Conservation (phyloP, 2,888 invertebrate species). For the Hololepta plana region DNA sequence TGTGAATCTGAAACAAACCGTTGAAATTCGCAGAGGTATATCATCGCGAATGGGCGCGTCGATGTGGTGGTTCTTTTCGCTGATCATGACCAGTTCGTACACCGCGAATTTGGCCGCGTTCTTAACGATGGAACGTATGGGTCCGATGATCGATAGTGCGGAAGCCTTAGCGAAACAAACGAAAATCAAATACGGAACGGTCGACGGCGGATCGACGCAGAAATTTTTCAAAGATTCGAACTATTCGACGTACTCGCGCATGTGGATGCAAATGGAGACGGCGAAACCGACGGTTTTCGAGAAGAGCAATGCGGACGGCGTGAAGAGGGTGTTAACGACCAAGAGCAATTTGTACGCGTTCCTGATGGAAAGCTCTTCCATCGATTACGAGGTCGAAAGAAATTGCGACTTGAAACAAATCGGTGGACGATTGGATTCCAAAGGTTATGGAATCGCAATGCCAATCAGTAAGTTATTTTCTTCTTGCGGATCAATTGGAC, state of each 20-base stretch:
- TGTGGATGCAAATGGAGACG: slow-evolving; percentile 82
- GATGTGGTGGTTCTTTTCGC: slow-evolving; percentile 86
- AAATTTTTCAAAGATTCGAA: slow-evolving; percentile 84
- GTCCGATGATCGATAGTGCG: slow-evolving; percentile 71
- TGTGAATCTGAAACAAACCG: no score
- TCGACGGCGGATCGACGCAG: slow-evolving; percentile 71
- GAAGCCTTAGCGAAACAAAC: slow-evolving; percentile 86
- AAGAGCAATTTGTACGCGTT: slow-evolving; percentile 75
- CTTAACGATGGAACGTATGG: slow-evolving; percentile 73
- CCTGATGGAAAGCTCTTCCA: slow-evolving; percentile 88
- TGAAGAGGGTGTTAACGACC: slow-evolving; percentile 60
- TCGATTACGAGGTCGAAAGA: slow-evolving; percentile 79
- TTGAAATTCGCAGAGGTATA: slow-evolving; percentile 42
- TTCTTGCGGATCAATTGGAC: slow-evolving; percentile 6
- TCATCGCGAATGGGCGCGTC: slow-evolving; percentile 76
- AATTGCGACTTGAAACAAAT: slow-evolving; percentile 71
- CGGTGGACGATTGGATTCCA: slow-evolving; percentile 66
- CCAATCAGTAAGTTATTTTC: slow-evolving; percentile 51
- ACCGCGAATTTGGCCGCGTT: slow-evolving; percentile 91
- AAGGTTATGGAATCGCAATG: slow-evolving; percentile 87
- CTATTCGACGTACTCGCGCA: slow-evolving; percentile 66
- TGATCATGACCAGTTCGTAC: slow-evolving; percentile 83
- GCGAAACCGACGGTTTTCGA: slow-evolving; percentile 66
- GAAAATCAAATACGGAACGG: slow-evolving; percentile 85
- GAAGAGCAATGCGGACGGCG: slow-evolving; percentile 65